Evolutionary conservation across 2,888 invertebrate species (phyloP).

Genomic region (Stenoptilia bipunctidactyla): DNA sequence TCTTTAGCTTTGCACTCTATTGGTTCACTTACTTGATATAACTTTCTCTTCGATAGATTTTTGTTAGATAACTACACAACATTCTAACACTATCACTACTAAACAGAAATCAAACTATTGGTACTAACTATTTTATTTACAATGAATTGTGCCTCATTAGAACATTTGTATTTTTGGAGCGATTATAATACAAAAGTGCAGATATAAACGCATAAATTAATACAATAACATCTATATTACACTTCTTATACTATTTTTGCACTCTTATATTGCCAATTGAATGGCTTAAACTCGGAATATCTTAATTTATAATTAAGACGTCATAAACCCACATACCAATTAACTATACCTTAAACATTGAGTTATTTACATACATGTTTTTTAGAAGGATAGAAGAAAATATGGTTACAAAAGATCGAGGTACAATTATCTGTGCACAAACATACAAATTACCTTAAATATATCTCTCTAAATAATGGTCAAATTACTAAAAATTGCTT

Average conservation of each 20-base stretch:
- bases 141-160: slow-evolving; percentile 62
- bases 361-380: slow-evolving; percentile 51
- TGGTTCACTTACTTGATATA: no score
- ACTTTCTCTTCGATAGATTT: no score
- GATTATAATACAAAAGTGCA: slow-evolving; percentile 60
- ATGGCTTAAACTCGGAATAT: slow-evolving; percentile 68
- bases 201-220: slow-evolving; percentile 55
- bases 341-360: slow-evolving; percentile 38
- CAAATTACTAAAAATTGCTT: no score
- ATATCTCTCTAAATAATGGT: no score
- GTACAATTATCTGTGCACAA: no score
- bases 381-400: slow-evolving; percentile 37
- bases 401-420: slow-evolving; percentile 41
- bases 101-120: slow-evolving; percentile 44
- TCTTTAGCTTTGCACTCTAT: no score
- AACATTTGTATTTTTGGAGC: slow-evolving; percentile 48
- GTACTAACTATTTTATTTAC: slow-evolving; percentile 61
- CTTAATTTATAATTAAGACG: slow-evolving; percentile 66
- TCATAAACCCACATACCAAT: slow-evolving; percentile 48
- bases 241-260: slow-evolving; percentile 64
- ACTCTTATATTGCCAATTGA: slow-evolving; percentile 64
- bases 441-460: no score
- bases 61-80: slow-evolving; percentile 21
- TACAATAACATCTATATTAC: slow-evolving; percentile 39
- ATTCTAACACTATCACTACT: slow-evolving; percentile 29